Evolutionary conservation across 2,888 invertebrate genomes (phyloP), one percentile per base, ranked within the genome.

Genomic region (Chironomus tentans): DNA sequence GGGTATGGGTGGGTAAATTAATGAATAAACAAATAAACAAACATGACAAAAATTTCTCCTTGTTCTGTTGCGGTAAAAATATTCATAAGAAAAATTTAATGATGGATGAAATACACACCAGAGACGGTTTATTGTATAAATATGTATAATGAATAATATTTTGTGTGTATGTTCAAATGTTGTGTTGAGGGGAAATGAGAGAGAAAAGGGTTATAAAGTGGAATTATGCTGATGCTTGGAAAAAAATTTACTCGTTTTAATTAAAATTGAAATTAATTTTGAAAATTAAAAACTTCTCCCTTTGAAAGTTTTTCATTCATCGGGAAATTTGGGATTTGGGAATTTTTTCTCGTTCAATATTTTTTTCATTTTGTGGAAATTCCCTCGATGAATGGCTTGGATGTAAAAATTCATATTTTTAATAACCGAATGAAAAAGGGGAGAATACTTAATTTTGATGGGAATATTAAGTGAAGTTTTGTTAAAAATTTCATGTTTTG

Each of bases 261-360:
- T 72, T 72, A 72, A 72, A 72, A 72, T 28, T 28, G 72, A 72
- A 72, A 72, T 72, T 72, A 72, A 62, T 72, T 72, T 18, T 2
- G 56, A 56, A 72, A 72, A 72, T 50, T 72, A 50, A 72, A 72
- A 15, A 72, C 72, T 72, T 61, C 13, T 28, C 62, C n/a, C 62
- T 72, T 18, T 28, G 13, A 68, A 38, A 69, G 38, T 38, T 38
- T 38, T 38, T 38, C 10, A 38, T 38, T 38, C 38, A 38, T 38
- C 10, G 38, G 10, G 38, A 38, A 38, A 38, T 38, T 38, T 38
- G 38, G 38, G 38, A 68, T 38, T 38, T 15, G 10, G 4, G 10
- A 38, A 38, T 2, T 4, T 4, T 4, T 28, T 7, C 28, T 28
- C 28, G 28, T 38, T 38, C 38, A 38, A 38, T 38, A 38, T 38